These are phyloP conservation scores for Panthera uncia DNA, from an alignment of 2,113 vertebrate species.

Conservation along the genomic window DNA sequence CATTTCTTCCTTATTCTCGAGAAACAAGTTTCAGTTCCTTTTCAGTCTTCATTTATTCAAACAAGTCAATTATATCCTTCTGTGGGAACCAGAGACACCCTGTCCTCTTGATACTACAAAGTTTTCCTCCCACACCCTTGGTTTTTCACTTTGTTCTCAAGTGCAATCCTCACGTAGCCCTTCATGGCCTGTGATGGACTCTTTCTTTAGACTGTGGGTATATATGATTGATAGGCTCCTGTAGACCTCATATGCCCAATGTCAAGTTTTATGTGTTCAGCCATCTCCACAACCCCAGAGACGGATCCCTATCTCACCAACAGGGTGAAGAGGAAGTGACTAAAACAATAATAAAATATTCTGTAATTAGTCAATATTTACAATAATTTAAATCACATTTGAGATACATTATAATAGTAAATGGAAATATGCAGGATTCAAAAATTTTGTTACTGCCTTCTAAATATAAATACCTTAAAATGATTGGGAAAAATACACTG, in stretches of 20 bases:
- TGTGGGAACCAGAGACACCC: not conserved
- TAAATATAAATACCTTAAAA: not conserved
- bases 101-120: not conserved
- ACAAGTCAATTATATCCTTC: not conserved
- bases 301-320: not conserved
- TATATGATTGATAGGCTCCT: not conserved
- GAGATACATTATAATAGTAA: not conserved
- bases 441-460: not conserved
- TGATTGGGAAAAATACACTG: not conserved
- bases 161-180: not conserved
- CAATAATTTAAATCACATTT: not conserved
- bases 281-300: not conserved
- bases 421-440: not conserved
- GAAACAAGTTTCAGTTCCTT: not conserved
- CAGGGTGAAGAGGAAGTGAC: not conserved
- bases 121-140: too few species aligned
- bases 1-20: not conserved
- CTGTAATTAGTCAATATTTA: not conserved
- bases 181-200: not conserved
- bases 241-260: not conserved
- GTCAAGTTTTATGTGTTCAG: not conserved
- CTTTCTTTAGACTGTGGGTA: not conserved
- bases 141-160: not conserved
- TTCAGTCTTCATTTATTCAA: not conserved
- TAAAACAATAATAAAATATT: not conserved